Base-by-base conservation (phyloP, 2,888 invertebrate genomes). In the Molanna angustata region DNA sequence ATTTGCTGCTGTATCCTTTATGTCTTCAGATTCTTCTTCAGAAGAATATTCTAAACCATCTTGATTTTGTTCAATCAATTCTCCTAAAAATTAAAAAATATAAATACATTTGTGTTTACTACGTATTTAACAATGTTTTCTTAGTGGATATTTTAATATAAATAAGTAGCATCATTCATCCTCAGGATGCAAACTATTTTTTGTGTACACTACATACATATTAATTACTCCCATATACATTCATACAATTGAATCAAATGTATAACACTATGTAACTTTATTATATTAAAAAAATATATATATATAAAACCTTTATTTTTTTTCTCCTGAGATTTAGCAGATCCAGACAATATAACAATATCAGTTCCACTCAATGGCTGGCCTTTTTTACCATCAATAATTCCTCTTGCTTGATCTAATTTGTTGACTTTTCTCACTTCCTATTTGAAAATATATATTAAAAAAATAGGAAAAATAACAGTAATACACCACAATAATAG, bases 1-100 rank as follows among this genome's bases (percentile, higher is more conserved):
- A 64, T 85, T 92, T 1, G 88, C 93, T 0, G 92, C 90, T 17
- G 93, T 89, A 58, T 94, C 90, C 62, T 94, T 93, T 47, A 96
- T 82, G 66, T 95, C 95, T 67, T 96, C 95, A 3, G 91, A 86
- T 65, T 97, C 96, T 69, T 97, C 97, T 70, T 97, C 97, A 11
- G 95, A 95, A 0, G 96, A 96, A 73, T 98, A 97, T 76, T 95
- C 99, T 57, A 98, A 73, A 1, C 94, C 95, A 69, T 99, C 98
- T 71, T 96, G 94, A 73, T 99, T 97, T 68, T 96, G 97, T 71
- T 99, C 97, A 65, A 99, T 94, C n/a, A 99, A 75, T 72, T 99
- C 98, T 48, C 99, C 99, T 75, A 13, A n/a, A 48, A 47, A 37
- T 7, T 19, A n/a, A n/a, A n/a, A n/a, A n/a, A n/a, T n/a, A n/a